Conservation (phyloP, 1,140 invertebrate genomes). For the Chlorops oryzae region DNA sequence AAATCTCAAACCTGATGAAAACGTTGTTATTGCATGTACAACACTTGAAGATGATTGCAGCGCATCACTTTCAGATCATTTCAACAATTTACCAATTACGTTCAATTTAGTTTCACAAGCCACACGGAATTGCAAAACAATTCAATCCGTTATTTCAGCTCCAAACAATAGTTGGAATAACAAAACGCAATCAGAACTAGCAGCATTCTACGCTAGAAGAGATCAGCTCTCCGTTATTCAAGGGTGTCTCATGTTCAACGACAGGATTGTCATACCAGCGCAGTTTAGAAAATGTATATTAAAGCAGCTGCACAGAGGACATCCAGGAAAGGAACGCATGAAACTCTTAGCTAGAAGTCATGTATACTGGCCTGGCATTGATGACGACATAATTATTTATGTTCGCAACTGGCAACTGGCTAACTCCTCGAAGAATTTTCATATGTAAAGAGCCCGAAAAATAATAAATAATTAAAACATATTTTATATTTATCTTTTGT, state of each 20-base stretch:
- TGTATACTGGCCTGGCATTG: constrained; percentile 51
- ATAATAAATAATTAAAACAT: too few relatives aligned
- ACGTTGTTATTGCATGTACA: not conserved
- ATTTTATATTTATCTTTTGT: too few relatives aligned
- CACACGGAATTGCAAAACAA: not conserved
- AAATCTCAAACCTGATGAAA: not conserved
- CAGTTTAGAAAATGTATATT: constrained; percentile 36
- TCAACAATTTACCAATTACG: not conserved
- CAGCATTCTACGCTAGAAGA: not conserved
- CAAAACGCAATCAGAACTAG: not conserved
- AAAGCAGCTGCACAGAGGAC: constrained; percentile 47
- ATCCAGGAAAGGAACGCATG: constrained; percentile 51
- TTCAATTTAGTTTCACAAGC: not conserved
- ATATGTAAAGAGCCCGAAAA: too few relatives aligned
- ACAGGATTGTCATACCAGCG: constrained; percentile 34
- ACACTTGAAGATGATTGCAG: not conserved
- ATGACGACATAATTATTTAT: constrained; percentile 44
- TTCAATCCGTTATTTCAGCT: not conserved
- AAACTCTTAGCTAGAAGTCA: constrained; percentile 50
- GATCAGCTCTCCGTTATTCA: constrained; percentile 1
- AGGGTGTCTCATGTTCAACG: not conserved
- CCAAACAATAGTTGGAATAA: not conserved
- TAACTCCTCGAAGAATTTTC: too few relatives aligned
- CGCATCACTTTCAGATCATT: not conserved
- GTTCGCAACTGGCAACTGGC: constrained; percentile 36